phyloP scores from a whole-genome alignment of 2,113 vertebrate species.

The Fukomys damarensis region DNA sequence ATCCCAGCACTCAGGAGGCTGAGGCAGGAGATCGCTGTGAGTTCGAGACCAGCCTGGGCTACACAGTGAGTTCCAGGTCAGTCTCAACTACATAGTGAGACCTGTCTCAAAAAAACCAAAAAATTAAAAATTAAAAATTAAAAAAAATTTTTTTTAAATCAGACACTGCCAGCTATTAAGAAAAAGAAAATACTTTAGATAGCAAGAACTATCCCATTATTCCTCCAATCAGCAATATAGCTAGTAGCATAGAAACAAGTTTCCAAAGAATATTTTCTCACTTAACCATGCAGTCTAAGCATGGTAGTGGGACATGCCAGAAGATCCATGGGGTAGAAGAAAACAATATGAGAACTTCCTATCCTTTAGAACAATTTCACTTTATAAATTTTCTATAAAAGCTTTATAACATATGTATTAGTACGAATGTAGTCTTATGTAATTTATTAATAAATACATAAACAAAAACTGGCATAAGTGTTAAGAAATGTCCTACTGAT shows the following conservation, averaged over 20 bases:
- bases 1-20: too few relatives aligned
- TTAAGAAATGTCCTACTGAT: background rate
- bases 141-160: too few relatives aligned
- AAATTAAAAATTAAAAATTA: too few relatives aligned
- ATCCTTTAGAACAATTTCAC: background rate
- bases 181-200: background rate
- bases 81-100: too few relatives aligned
- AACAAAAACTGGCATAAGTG: background rate
- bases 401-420: background rate
- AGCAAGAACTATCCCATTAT: background rate
- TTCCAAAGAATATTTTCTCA: background rate
- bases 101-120: too few relatives aligned
- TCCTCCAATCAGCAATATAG: background rate
- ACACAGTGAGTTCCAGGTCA: too few relatives aligned
- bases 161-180: background rate
- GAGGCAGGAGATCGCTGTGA: too few relatives aligned
- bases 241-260: background rate
- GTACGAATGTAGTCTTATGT: background rate
- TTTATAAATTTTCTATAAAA: background rate
- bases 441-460: conserved; percentile 7
- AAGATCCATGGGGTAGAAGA: background rate
- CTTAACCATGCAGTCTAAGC: background rate
- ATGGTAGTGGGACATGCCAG: background rate
- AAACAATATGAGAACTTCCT: background rate
- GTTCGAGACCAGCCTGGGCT: too few relatives aligned